Evolutionary conservation across 2,888 invertebrate genomes (phyloP), one percentile per base, ranked within the genome.

Genomic region (Dyspetes luteomarginatus): DNA sequence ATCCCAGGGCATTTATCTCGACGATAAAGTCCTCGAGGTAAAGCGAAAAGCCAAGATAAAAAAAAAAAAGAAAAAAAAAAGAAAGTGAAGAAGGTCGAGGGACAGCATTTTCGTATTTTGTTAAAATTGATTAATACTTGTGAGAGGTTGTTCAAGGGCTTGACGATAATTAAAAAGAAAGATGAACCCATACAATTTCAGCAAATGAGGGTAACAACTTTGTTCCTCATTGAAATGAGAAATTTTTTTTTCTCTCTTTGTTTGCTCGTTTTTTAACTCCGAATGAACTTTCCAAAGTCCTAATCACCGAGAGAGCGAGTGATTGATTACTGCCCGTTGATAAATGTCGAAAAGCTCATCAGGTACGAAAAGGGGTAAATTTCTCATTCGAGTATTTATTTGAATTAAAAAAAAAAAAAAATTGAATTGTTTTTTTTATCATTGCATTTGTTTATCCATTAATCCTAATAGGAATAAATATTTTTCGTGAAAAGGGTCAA

Each of bases 91-190:
- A 52, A 1, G 50, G 1, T 52, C 24, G 30, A 41, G 19, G n/a
- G 60, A 43, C 5, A 9, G 50, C 17, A 65, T n/a, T 65, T 4
- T 24, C 19, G 17, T 36, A 52, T 55, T 48, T 48, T 41, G 52
- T 22, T 24, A 36, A 17, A 67, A 55, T 68, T 68, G 41, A 68
- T 41, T 68, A 68, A 68, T 41, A 15, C 30, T 41, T 55, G 4
- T 9, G 41, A 30, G 17, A 55, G 55, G 7, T 15, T 36, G 52
- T 52, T 36, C 7, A 30, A 41, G 24, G 41, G 5, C 36, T 55
- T 52, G 41, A 24, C 15, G 67, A 41, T 52, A 4, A 67, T 30
- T 50, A 22, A 67, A 3, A 28, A 45, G 48, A 17, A 64, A 28
- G 19, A 28, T n/a, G n/a, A n/a, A n/a, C n/a, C n/a, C n/a, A n/a